Percentiles rank a stretch among this genome's conserved stretches.
phyloP scores from a whole-genome alignment of 2,113 vertebrate species.

The Acinonyx jubatus region DNA sequence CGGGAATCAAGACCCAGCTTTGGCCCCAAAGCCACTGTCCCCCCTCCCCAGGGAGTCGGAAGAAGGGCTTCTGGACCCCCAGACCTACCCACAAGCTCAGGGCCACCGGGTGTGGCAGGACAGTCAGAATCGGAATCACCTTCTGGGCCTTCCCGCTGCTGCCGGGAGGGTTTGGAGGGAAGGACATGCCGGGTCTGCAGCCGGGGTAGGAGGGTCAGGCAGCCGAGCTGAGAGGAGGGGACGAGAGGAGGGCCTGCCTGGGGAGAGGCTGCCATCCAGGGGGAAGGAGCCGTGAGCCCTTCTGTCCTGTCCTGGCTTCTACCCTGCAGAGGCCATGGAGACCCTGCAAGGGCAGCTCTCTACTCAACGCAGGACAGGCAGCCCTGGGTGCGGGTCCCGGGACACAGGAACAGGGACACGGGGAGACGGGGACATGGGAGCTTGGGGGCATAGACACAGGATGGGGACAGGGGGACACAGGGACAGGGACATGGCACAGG shows the following conservation, averaged over 20 bases:
- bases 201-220: accelerated
- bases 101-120: not conserved
- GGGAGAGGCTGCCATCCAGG: not conserved
- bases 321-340: not conserved
- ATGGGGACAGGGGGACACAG: not conserved
- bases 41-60: not conserved
- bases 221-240: not conserved
- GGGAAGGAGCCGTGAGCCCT: not conserved
- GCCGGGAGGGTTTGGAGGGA: no score
- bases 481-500: not conserved
- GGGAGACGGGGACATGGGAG: not conserved
- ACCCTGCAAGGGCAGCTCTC: not conserved
- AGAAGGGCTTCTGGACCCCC: not conserved
- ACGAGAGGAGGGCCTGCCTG: accelerated
- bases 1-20: not conserved
- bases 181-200: accelerated
- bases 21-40: not conserved
- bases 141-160: not conserved
- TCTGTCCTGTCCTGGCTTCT: no score
- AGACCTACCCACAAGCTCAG: not conserved
- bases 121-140: not conserved
- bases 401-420: not conserved
- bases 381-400: not conserved
- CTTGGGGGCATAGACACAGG: not conserved
- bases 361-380: not conserved